Evolutionary conservation across 2,797 vertebrate genomes (phyloP), one percentile per base, ranked within the genome.

Genomic region (Lepidocolaptes lacrymiger): DNA sequence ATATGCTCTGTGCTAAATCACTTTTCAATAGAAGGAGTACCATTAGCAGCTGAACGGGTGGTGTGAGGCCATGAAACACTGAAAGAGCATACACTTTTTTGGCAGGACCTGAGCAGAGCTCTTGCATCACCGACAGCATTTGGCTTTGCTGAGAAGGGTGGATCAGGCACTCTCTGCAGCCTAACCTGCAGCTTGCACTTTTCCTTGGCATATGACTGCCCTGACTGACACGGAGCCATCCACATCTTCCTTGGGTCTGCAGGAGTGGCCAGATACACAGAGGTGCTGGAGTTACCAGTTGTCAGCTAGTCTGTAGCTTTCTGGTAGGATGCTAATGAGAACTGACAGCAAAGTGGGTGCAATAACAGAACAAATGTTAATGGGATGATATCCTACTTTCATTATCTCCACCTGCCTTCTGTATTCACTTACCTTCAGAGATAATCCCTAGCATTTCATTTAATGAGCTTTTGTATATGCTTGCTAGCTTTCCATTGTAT

Each of bases 381-480:
- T 73, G 71, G 83, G 58, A 74, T 89, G 76, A 94, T 86, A 76
- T 64, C 56, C 69, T 78, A 56, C 56, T 93, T 92, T 89, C 48
- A 54, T 93, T 88, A 85, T 62, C 73, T 94, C 46, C 76, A 94
- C 82, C 95, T 95, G 82, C 85, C 56, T 95, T 75, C 76, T 75
- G 17, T 86, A 71, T 27, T 92, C 76, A 44, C 78, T 77, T 88
- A 89, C 91, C 68, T 93, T 90, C 80, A 79, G 64, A 89, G 68
- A 58, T 81, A 92, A 91, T 80, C 80, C 89, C 77, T 77, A 85
- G 41, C 67, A 52, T 85, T 94, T 80, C 58, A 63, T 91, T 87
- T 91, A 93, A 94, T 61, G 81, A 95, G 69, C 17, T 85, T 95
- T 89, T 95, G 62, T 71, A 46, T 51, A 55, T 41, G 59, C 79